Conservation (phyloP, 2,797 vertebrate genomes). For the Gobionotothen gibberifrons region DNA sequence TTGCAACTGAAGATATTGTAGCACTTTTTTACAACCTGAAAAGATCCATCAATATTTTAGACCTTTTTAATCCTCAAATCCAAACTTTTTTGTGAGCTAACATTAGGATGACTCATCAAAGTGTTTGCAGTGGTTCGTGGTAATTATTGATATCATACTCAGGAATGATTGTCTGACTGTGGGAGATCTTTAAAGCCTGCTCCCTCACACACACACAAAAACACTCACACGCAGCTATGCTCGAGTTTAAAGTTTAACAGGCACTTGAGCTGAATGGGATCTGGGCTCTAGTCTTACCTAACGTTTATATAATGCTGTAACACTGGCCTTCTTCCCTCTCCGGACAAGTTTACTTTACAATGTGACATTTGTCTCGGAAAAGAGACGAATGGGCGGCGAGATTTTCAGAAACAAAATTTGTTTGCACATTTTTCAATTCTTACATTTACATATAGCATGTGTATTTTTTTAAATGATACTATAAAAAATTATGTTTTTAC, state of each 20-base stretch:
- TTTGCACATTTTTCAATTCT: no score
- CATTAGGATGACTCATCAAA: slow-evolving; percentile 13
- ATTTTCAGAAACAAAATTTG: no score
- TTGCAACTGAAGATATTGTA: not conserved
- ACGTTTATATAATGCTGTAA: slow-evolving; percentile 68
- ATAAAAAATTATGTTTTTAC: no score
- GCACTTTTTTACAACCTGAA: not conserved
- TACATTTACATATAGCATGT: no score
- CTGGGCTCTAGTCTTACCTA: slow-evolving; percentile 60
- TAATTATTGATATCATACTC: slow-evolving; percentile 9
- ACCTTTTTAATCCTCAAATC: not conserved
- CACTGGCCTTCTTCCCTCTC: slow-evolving; percentile 73
- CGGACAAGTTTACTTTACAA: slow-evolving; percentile 35
- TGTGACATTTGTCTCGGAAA: slow-evolving; percentile 43
- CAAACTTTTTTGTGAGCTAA: not conserved
- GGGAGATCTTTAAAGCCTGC: not conserved
- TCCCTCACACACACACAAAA: not conserved
- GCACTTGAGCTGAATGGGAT: slow-evolving; percentile 67
- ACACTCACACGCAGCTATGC: not conserved
- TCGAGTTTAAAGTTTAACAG: slow-evolving; percentile 21
- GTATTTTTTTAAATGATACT: no score
- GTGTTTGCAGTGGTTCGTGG: not conserved
- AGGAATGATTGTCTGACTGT: not conserved
- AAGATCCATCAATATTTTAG: no score
- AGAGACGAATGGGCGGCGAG: no score